Base-by-base conservation (phyloP, 2,888 invertebrate genomes). In the Globia sparganii region DNA sequence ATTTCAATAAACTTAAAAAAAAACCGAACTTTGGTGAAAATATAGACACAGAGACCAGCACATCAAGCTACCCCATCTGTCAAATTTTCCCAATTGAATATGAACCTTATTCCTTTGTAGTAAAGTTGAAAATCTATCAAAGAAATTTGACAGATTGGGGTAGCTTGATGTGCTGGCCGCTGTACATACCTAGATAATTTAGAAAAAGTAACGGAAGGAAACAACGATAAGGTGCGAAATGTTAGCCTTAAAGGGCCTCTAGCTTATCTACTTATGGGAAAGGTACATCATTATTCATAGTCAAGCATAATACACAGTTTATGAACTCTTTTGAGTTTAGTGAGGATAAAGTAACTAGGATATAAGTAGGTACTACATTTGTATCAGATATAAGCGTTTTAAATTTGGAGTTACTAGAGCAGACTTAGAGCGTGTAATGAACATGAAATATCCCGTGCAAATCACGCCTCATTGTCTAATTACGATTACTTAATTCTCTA, bases 261-360 rank as follows among this genome's bases (percentile, higher is more conserved):
- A 90, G 90, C 87, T 87, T 86, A 88, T 40, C 87, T 90, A 89
- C 80, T 69, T 80, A 81, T 62, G 70, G 79, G 65, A 78, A 62
- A 85, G 64, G 64, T 67, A 77, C 58, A 65, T 68, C 15, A 49
- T 69, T 72, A 78, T 72, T 80, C 18, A 61, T 73, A 82, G 68
- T 49, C 66, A 58, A 46, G 49, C 37, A 66, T 72, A 69, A 69
- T 71, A 78, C 61, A 61, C 70, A 78, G 37, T 37, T 67, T 56
- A 77, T 56, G 46, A 64, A 68, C 65, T 76, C 53, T 75, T 80
- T 72, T 62, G 34, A 76, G 58, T 34, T 64, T 37, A 73, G 53
- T 74, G 34, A 75, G 69, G 68, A 71, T 73, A 73, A 84, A 75
- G n/a, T 25, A 74, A 82, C 61, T 75, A 87, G 67, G 56, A 74